Conservation (phyloP, 2,888 invertebrate species). For the Punctoribates punctum region DNA sequence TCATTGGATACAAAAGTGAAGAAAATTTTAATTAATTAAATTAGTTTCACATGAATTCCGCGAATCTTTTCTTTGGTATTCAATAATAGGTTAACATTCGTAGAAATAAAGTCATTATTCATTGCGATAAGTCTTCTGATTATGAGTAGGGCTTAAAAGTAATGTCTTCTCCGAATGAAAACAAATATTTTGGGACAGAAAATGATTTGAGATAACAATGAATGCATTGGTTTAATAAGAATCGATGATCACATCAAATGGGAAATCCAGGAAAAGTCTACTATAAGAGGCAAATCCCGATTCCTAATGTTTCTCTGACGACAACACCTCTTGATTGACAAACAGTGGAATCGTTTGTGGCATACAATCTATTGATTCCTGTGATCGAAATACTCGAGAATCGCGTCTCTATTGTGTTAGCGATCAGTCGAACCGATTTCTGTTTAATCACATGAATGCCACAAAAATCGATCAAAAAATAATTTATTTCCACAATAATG, state of each 20-base stretch:
- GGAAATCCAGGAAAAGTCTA: background rate
- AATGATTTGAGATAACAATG: background rate
- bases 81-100: no score
- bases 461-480: constrained; percentile 10
- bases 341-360: background rate
- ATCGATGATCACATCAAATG: constrained; percentile 12
- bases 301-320: background rate
- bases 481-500: constrained; percentile 1
- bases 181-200: background rate
- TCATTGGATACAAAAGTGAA: no score
- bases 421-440: background rate
- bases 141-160: background rate
- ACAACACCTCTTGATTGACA: constrained; percentile 17
- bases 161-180: background rate
- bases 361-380: background rate
- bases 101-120: no score
- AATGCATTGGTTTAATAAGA: constrained; percentile 1
- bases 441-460: background rate
- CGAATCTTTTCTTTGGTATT: no score
- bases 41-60: no score
- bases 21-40: no score
- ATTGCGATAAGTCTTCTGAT: no score
- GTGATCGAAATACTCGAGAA: constrained; percentile 22
- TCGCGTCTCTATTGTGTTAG: background rate
- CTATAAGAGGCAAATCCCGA: background rate